Percentiles rank a stretch among this genome's conserved stretches.
phyloP scores from a whole-genome alignment of 2,113 vertebrate species.

The Panthera leo region DNA sequence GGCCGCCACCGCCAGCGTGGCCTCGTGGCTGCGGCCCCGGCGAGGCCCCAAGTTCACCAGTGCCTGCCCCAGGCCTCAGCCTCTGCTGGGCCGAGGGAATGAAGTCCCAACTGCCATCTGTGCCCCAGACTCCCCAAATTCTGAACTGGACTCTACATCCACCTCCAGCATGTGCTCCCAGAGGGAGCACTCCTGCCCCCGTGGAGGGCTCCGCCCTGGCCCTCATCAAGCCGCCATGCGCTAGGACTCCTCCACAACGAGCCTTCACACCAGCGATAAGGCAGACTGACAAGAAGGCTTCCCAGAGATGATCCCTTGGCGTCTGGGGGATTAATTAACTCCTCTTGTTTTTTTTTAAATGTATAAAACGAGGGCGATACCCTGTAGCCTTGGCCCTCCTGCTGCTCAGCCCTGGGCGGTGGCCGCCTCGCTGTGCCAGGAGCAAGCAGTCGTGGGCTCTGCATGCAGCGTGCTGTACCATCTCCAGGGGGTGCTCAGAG shows the following conservation, averaged over 20 bases:
- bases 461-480: not conserved
- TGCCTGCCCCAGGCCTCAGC: not conserved
- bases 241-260: not conserved
- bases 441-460: not conserved
- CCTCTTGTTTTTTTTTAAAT: constrained; percentile 34
- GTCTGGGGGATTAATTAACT: constrained; percentile 60
- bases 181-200: not conserved
- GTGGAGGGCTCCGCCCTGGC: rapidly evolving
- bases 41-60: not conserved
- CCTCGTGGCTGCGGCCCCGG: not conserved
- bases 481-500: not conserved
- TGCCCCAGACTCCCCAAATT: not conserved
- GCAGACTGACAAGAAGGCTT: not conserved
- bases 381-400: not conserved
- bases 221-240: not conserved
- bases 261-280: not conserved
- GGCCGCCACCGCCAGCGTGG: rapidly evolving
- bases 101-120: not conserved
- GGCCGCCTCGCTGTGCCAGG: not conserved
- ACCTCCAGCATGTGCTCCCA: not conserved
- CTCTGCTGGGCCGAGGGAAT: not conserved
- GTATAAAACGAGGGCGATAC: constrained; percentile 25
- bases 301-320: not conserved
- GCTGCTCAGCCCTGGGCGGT: not conserved
- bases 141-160: not conserved